Base-by-base conservation (phyloP, 1,140 invertebrate genomes). In the Drosophila pallidifrons region DNA sequence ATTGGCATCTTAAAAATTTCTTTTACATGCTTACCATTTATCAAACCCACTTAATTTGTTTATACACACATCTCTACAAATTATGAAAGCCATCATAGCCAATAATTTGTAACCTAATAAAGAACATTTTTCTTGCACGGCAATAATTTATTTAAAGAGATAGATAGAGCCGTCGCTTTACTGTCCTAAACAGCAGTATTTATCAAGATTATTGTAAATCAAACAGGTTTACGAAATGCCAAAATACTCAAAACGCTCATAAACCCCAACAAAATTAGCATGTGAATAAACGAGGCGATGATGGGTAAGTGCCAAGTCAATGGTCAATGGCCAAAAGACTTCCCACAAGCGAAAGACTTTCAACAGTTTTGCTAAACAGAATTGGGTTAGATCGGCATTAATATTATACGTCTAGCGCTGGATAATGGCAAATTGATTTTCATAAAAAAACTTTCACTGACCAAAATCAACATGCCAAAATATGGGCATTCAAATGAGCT, bases 371-470 rank as follows among this genome's bases (percentile, higher is more conserved):
- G 20, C 35, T 8, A 3, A 38, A 47, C 25, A 69, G 52, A 87
- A 87, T 69, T 75, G 58, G 72, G 82, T 79, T 82, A 87, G 64
- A 61, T 43, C 20, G 61, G 35, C 67, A 70, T 81, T 81, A 59
- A 32, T 13, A 55, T 32, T 38, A 46, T 52, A 10, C 52, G n/a
- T 52, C 47, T 25, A 52, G n/a, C 38, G 32, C 41, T 68, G 65
- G 38, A 70, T 70, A 71, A 71, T 66, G 68, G 60, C 60, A 87
- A 51, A 73, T 59, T 43, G 46, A 45, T 59, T 28, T 11, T 38
- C 35, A 38, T n/a, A 8, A 32, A 35, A 41, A 46, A 54, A 68
- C 71, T 74, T 74, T 74, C 71, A 60, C 71, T 74, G 64, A 13
- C 55, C 55, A 41, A 63, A 15, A 32, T 30, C 28, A 35, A 45